Evolutionary conservation across 2,113 vertebrate genomes (phyloP).

Genomic region (Collichthys lucidus): DNA sequence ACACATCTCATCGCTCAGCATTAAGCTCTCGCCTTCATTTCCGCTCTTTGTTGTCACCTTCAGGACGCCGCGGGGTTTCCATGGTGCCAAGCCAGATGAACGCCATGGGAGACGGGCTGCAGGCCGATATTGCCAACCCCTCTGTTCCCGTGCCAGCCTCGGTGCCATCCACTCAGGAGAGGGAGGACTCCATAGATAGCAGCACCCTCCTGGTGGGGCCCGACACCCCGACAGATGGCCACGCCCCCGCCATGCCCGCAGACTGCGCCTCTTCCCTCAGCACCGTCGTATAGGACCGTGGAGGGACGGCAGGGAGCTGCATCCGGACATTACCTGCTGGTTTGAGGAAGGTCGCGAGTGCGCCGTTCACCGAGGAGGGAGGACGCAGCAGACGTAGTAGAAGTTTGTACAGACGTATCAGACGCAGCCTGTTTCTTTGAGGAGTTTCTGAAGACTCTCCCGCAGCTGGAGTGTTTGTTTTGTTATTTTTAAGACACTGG

Average conservation of each 20-base stretch:
- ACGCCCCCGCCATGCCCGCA: conserved; percentile 69
- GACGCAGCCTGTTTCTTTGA: conserved; percentile 6
- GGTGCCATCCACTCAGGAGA: conserved; percentile 83
- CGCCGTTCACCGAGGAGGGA: neutral
- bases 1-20: rapidly evolving
- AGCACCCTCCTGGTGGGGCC: conserved; percentile 92
- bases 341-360: conserved; percentile 11
- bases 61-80: conserved; percentile 71
- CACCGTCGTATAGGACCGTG: conserved; percentile 88
- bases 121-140: conserved; percentile 74
- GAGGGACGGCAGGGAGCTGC: conserved; percentile 27
- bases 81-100: conserved; percentile 79
- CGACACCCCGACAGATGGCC: conserved; percentile 85
- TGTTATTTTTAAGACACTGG: conserved; percentile 24
- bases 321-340: conserved; percentile 34
- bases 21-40: neutral
- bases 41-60: neutral
- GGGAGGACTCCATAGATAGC: conserved; percentile 93
- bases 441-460: conserved; percentile 15
- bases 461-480: conserved; percentile 9
- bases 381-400: conserved; percentile 18
- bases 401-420: conserved; percentile 54
- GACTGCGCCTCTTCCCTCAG: conserved; percentile 87
- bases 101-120: conserved; percentile 75
- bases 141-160: conserved; percentile 49